These are phyloP conservation scores for Pseudocheirus occidentalis DNA, from an alignment of 2,797 vertebrate species.

Conservation along the genomic window DNA sequence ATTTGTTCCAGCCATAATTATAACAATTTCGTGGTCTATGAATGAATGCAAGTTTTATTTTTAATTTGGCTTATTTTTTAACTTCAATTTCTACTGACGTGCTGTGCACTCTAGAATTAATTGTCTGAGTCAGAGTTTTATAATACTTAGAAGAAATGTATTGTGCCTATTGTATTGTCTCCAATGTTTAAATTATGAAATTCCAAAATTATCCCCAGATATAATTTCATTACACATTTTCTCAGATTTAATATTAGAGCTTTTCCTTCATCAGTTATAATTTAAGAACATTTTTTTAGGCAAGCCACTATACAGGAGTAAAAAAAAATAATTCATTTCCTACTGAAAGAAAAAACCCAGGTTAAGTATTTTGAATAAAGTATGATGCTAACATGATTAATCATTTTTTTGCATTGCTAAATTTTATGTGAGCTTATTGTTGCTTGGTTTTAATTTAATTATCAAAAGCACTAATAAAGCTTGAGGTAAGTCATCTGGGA, in stretches of 20 bases:
- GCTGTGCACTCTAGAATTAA: background rate
- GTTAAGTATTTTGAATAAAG: constrained; percentile 63
- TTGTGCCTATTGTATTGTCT: constrained; percentile 1
- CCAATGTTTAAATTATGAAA: constrained; percentile 19
- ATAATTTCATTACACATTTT: constrained; percentile 30
- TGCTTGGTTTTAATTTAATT: constrained; percentile 80
- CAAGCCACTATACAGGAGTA: too few relatives aligned
- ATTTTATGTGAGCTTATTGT: constrained; percentile 62
- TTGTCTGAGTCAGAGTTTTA: constrained; percentile 15
- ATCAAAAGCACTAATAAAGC: constrained; percentile 75
- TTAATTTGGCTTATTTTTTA: background rate
- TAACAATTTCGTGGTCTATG: too few relatives aligned
- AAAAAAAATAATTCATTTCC: background rate
- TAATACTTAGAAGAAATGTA: constrained; percentile 13
- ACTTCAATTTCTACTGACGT: background rate
- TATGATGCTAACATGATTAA: constrained; percentile 49
- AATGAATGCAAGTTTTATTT: background rate
- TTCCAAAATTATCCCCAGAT: constrained; percentile 24
- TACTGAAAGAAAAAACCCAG: constrained; percentile 60
- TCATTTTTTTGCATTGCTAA: constrained; percentile 70
- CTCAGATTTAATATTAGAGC: background rate
- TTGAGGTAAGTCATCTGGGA: constrained; percentile 72
- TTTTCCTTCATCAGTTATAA: too few relatives aligned
- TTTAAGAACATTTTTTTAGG: too few relatives aligned
- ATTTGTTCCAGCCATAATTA: too few relatives aligned